Evolutionary conservation across 1,140 invertebrate genomes (phyloP).

Genomic region (Drosophila bocqueti): DNA sequence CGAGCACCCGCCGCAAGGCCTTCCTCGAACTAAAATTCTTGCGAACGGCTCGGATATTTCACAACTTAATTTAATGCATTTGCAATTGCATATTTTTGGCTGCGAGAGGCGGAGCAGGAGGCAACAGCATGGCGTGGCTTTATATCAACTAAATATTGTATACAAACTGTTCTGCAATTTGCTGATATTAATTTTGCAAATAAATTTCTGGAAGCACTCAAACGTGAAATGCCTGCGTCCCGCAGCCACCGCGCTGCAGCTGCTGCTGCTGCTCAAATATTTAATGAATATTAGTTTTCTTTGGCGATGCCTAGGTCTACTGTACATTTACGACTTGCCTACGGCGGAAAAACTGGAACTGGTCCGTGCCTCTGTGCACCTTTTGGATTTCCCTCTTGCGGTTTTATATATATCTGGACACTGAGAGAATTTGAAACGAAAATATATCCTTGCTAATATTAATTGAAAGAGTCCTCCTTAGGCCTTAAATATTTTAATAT

Average conservation of each 20-base stretch:
- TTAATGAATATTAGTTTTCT: conserved; percentile 78
- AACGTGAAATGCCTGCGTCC: conserved; percentile 63
- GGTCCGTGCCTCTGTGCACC: conserved; percentile 1
- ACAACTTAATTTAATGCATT: conserved; percentile 78
- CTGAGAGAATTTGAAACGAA: not conserved
- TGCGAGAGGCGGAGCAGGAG: not conserved
- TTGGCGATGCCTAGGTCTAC: conserved; percentile 36
- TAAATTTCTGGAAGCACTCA: conserved; percentile 73
- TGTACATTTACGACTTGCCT: conserved; percentile 42
- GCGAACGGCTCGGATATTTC: conserved; percentile 53
- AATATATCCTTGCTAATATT: no score
- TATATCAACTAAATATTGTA: conserved; percentile 52
- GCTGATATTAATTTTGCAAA: conserved; percentile 69
- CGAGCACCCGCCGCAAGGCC: conserved; percentile 6
- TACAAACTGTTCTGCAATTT: conserved; percentile 67
- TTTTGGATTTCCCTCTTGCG: conserved; percentile 36
- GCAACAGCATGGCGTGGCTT: not conserved
- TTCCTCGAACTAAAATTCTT: conserved; percentile 17
- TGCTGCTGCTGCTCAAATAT: conserved; percentile 61
- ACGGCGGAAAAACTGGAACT: conserved; percentile 6
- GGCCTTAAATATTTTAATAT: not conserved
- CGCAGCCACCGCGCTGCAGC: conserved; percentile 9
- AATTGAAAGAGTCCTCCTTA: not conserved
- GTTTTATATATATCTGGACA: conserved; percentile 4
- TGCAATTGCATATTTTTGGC: conserved; percentile 53